phyloP scores from a whole-genome alignment of 2,113 vertebrate genomes.

The Bubo scandiacus region DNA sequence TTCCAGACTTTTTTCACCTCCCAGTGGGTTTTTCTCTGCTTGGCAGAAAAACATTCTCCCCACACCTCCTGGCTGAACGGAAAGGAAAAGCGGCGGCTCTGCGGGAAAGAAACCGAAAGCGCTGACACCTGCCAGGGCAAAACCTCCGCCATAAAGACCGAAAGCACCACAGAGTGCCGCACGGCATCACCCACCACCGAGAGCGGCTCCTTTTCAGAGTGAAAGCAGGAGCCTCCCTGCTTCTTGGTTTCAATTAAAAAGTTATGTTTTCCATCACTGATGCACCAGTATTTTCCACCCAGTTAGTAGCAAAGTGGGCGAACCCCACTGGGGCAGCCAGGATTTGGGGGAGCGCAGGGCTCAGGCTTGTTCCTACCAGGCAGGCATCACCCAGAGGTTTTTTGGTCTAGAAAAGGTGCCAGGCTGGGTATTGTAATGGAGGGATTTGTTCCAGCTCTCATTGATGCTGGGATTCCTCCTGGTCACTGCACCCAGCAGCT shows the following conservation, averaged over 20 bases:
- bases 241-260: neutral
- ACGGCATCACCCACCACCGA: accelerated
- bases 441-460: neutral
- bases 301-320: accelerated
- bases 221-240: neutral
- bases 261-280: neutral
- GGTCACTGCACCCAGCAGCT: accelerated
- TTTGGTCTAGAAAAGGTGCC: neutral
- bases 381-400: neutral
- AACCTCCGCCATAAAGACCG: accelerated
- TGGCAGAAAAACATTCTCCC: neutral
- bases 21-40: neutral
- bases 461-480: neutral
- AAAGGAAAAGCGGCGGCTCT: neutral
- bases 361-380: neutral
- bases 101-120: neutral
- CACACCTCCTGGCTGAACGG: accelerated
- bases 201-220: neutral
- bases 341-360: neutral
- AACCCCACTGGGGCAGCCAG: neutral
- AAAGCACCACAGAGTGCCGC: neutral
- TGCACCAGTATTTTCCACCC: neutral
- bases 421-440: accelerated
- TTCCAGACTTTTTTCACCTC: neutral
- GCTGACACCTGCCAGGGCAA: neutral